phyloP scores from a whole-genome alignment of 2,797 vertebrate species.

The Pitangus sulphuratus region DNA sequence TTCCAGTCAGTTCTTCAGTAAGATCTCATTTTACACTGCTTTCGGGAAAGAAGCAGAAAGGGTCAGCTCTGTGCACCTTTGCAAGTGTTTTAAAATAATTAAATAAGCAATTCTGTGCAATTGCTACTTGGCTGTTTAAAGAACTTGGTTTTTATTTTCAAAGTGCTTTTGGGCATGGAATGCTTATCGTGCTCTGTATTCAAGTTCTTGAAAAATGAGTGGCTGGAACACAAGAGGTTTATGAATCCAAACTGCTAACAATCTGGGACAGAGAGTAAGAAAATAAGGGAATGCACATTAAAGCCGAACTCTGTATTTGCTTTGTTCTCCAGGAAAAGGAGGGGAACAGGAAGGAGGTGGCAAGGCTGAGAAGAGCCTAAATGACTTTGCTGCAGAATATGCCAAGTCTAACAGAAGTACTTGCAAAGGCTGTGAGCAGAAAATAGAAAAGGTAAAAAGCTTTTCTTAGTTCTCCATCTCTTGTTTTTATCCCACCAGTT shows the following conservation, averaged over 20 bases:
- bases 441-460: conserved; percentile 92
- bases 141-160: background rate
- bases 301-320: background rate
- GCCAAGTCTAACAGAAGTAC: conserved; percentile 98
- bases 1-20: background rate
- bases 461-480: background rate
- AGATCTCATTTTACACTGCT: background rate
- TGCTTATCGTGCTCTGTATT: background rate
- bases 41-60: background rate
- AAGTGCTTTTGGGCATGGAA: background rate
- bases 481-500: background rate
- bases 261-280: background rate
- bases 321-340: conserved; percentile 82
- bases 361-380: conserved; percentile 87
- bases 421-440: conserved; percentile 94
- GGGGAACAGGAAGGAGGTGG: conserved; percentile 79
- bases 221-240: background rate
- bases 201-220: background rate
- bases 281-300: background rate
- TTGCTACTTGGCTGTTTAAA: background rate
- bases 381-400: conserved; percentile 93
- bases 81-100: background rate
- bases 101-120: background rate
- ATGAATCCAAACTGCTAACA: background rate
- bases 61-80: background rate